Percentiles rank a stretch among this genome's conserved stretches.
Conservation (phyloP, 2,888 invertebrate genomes). For the Hemistola chrysoprasaria region DNA sequence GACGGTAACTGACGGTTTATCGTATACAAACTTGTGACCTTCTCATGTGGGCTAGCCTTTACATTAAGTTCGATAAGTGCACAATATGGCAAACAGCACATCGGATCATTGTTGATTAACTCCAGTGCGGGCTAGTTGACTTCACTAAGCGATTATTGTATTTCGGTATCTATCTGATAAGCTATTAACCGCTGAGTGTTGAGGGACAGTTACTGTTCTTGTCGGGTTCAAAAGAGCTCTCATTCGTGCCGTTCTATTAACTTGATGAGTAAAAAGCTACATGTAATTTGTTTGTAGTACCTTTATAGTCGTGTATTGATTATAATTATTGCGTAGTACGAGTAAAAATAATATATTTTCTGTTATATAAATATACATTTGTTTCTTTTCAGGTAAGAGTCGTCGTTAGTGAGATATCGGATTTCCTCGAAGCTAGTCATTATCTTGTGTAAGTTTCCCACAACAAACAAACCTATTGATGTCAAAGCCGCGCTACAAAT, state of each 20-base stretch:
- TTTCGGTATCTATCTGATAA: conserved; percentile 12
- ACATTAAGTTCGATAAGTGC: conserved; percentile 13
- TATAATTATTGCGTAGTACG: too few species aligned
- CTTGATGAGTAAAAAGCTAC: too few species aligned
- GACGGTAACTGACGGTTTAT: conserved; percentile 8
- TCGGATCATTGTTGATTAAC: conserved; percentile 23
- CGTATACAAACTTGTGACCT: conserved; percentile 17
- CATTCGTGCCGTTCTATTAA: too few species aligned
- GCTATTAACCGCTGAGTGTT: conserved; percentile 7
- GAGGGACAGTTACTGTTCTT: conserved; percentile 8
- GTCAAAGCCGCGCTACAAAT: conserved; percentile 38
- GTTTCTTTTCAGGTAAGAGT: conserved; percentile 49
- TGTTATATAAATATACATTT: conserved; percentile 18
- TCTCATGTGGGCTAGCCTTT: conserved; percentile 10
- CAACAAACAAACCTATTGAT: conserved; percentile 40
- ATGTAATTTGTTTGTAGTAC: too few species aligned
- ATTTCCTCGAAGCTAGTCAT: conserved; percentile 34
- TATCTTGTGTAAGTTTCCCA: conserved; percentile 42
- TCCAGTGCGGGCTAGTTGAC: conserved; percentile 10
- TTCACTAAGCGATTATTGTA: conserved; percentile 18
- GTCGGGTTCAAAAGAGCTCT: conserved; percentile 10
- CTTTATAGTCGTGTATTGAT: too few species aligned
- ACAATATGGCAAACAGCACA: conserved; percentile 19
- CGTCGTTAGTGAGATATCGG: conserved; percentile 37
- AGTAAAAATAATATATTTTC: too few species aligned